phyloP scores from a whole-genome alignment of 2,797 vertebrate species.

The Poeciliopsis paucimaculata region DNA sequence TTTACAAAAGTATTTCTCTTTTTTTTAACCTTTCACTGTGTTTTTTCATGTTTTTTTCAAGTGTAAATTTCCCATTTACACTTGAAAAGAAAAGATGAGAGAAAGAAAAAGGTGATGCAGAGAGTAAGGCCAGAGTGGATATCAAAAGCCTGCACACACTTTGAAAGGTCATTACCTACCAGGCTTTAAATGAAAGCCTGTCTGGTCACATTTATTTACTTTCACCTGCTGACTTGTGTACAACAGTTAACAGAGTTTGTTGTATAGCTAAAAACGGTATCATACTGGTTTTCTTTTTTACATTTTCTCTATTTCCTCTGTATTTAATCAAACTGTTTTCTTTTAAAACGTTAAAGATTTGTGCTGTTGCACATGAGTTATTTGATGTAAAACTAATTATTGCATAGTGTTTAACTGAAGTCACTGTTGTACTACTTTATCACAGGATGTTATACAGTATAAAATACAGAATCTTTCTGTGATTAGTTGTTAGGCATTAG shows the following conservation, averaged over 20 bases:
- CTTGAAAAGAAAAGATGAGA: neutral
- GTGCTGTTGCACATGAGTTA: too few species aligned
- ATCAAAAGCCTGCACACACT: slow-evolving; percentile 33
- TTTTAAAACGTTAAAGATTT: neutral
- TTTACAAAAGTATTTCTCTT: slow-evolving; percentile 41
- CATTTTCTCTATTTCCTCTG: neutral
- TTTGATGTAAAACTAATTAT: neutral
- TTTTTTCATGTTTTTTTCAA: slow-evolving; percentile 30
- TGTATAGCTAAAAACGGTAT: neutral
- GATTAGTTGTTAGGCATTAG: too few species aligned
- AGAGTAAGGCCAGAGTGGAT: slow-evolving; percentile 10
- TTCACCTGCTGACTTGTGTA: neutral
- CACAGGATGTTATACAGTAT: neutral
- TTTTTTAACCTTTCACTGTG: slow-evolving; percentile 15
- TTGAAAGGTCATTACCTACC: slow-evolving; percentile 42
- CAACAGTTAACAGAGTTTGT: neutral
- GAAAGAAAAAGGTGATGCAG: slow-evolving; percentile 16
- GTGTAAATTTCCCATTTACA: slow-evolving; percentile 24
- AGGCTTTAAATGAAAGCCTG: slow-evolving; percentile 19
- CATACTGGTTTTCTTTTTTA: neutral
- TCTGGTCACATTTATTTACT: slow-evolving; percentile 13
- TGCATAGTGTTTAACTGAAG: neutral
- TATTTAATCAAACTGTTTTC: neutral
- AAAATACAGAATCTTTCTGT: neutral
- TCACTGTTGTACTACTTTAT: neutral